These are phyloP conservation scores for Daboia siamensis DNA, from an alignment of 2,113 vertebrate genomes.

Conservation along the genomic window DNA sequence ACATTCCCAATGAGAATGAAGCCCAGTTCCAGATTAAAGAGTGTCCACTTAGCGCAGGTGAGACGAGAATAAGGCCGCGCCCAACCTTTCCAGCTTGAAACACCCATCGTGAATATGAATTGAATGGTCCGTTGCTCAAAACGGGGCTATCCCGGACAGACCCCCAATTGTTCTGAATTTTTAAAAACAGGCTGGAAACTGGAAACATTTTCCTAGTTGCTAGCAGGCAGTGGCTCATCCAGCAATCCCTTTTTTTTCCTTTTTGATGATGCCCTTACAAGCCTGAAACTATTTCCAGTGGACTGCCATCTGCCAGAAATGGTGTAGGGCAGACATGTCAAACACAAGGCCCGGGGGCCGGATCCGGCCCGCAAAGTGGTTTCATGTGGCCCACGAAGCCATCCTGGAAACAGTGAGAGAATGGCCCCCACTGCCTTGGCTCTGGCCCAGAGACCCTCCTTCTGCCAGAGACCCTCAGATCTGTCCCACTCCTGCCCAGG, in stretches of 20 bases:
- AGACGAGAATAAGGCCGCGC: slow-evolving; percentile 13
- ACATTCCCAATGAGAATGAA: slow-evolving; percentile 95
- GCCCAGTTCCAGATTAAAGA: slow-evolving; percentile 96
- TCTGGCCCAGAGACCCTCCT: too few species aligned
- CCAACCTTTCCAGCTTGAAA: not conserved
- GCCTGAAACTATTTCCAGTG: not conserved
- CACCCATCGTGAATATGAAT: not conserved
- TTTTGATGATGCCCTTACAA: too few species aligned
- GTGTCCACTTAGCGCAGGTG: slow-evolving; percentile 88
- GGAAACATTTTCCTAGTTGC: not conserved
- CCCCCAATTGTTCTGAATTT: not conserved
- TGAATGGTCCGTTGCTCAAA: not conserved
- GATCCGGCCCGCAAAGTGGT: too few species aligned
- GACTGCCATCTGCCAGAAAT: too few species aligned
- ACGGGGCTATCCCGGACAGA: not conserved
- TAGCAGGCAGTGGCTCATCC: not conserved
- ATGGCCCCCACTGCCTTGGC: too few species aligned
- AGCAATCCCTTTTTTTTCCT: not conserved
- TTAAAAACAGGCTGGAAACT: not conserved
- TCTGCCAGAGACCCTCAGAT: too few species aligned
- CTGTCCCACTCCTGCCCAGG: too few species aligned
- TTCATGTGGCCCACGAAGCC: too few species aligned
- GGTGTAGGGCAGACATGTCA: too few species aligned
- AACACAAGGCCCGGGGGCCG: too few species aligned
- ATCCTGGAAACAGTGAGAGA: too few species aligned